Evolutionary conservation across 2,888 invertebrate genomes (phyloP).

Genomic region (Cynaeus angustus): DNA sequence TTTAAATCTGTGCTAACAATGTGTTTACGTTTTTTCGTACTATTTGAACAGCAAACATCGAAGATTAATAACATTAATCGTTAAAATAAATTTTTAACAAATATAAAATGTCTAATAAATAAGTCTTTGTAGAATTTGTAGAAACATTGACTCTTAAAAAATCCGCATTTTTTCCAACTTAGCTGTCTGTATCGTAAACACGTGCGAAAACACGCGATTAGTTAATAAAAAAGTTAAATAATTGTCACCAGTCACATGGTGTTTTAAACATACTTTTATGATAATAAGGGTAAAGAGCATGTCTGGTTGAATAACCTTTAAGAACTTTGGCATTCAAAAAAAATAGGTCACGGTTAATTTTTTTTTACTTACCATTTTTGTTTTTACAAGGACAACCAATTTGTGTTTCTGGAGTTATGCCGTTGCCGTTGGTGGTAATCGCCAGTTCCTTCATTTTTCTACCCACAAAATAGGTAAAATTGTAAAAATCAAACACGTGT

Average conservation of each 20-base stretch:
- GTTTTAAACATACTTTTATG: slow-evolving; percentile 11
- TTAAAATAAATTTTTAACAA: too few relatives aligned
- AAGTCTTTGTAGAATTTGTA: too few relatives aligned
- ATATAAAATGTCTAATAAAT: too few relatives aligned
- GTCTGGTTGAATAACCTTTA: slow-evolving; percentile 9
- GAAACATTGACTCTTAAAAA: too few relatives aligned
- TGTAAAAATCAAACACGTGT: slow-evolving; percentile 19
- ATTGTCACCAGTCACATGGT: slow-evolving; percentile 27
- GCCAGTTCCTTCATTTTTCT: slow-evolving; percentile 56
- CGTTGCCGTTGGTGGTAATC: slow-evolving; percentile 55
- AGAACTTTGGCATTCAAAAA: not conserved
- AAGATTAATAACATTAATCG: too few relatives aligned
- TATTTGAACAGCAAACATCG: too few relatives aligned
- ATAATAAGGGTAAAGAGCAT: slow-evolving; percentile 4
- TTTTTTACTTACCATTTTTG: slow-evolving; percentile 49
- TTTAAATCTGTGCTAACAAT: too few relatives aligned
- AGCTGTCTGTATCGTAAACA: too few relatives aligned
- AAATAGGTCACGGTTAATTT: not conserved
- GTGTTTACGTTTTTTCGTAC: too few relatives aligned
- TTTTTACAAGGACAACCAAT: slow-evolving; percentile 54
- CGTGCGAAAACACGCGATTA: slow-evolving; percentile 23
- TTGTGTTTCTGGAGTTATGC: slow-evolving; percentile 54
- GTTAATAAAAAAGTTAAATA: slow-evolving; percentile 30
- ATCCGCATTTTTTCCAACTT: too few relatives aligned
- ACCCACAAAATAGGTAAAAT: slow-evolving; percentile 20